Percentiles rank a stretch among this genome's conserved stretches.
Evolutionary conservation across 1,140 invertebrate species (phyloP).

Genomic region (Procambarus clarkii): DNA sequence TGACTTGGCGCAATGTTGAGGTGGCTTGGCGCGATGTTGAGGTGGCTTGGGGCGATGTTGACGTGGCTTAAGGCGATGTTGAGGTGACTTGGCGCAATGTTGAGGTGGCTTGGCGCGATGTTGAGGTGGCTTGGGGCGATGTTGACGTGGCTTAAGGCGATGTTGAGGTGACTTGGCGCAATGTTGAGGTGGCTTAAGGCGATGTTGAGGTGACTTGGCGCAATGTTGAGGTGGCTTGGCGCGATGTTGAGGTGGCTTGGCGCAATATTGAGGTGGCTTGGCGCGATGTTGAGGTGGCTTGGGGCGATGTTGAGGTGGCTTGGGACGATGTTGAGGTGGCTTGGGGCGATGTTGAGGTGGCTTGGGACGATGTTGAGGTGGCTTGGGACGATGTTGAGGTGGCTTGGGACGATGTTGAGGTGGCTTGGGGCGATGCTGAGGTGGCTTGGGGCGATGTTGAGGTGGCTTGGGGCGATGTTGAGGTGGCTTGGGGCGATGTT

Average conservation of each 20-base stretch:
- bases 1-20: neutral
- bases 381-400: neutral
- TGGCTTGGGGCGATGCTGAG: neutral
- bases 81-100: neutral
- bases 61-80: neutral
- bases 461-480: neutral
- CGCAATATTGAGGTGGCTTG: neutral
- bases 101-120: no score
- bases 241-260: neutral
- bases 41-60: neutral
- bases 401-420: no score
- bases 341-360: neutral
- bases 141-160: no score
- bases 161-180: neutral
- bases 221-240: no score
- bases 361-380: neutral
- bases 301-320: no score
- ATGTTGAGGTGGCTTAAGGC: neutral
- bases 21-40: neutral
- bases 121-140: neutral
- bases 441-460: neutral
- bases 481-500: neutral
- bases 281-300: neutral
- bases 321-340: neutral
- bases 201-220: neutral